Evolutionary conservation across 2,888 invertebrate genomes (phyloP).

Genomic region (Trypoxylon attenuatum): DNA sequence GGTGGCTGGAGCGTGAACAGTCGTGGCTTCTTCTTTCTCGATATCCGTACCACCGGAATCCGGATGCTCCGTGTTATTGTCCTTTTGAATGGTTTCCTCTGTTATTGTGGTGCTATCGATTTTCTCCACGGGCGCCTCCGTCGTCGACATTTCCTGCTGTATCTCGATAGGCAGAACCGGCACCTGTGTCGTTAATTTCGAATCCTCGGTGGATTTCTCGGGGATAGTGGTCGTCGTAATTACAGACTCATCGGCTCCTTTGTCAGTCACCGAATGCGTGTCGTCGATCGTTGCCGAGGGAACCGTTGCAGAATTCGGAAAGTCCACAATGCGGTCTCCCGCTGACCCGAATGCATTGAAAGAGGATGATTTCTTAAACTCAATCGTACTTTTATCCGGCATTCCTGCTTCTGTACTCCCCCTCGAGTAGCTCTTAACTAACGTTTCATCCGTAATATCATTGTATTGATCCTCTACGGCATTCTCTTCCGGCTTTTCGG

Average conservation of each 20-base stretch:
- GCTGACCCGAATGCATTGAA: neutral
- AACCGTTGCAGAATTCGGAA: neutral
- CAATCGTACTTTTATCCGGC: constrained; percentile 12
- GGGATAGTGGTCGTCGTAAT: neutral
- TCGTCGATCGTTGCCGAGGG: neutral
- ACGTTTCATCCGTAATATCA: constrained; percentile 66
- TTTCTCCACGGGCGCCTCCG: constrained; percentile 54
- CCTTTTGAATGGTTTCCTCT: constrained; percentile 20
- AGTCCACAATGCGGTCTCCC: neutral
- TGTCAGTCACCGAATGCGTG: neutral
- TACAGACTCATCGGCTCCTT: constrained; percentile 3
- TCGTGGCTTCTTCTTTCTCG: constrained; percentile 41
- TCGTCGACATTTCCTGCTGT: constrained; percentile 66
- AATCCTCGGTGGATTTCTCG: constrained; percentile 50
- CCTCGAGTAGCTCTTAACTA: constrained; percentile 48
- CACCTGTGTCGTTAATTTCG: constrained; percentile 66
- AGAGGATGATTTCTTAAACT: constrained; percentile 16
- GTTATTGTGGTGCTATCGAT: constrained; percentile 34
- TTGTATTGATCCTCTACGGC: constrained; percentile 69
- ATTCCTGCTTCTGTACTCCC: constrained; percentile 14
- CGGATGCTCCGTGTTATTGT: constrained; percentile 36
- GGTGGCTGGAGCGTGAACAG: constrained; percentile 37
- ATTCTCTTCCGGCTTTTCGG: constrained; percentile 60
- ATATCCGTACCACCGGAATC: constrained; percentile 16
- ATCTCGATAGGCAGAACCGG: constrained; percentile 70